Evolutionary conservation across 2,888 invertebrate genomes (phyloP), one percentile per base, ranked within the genome.

Genomic region (Dioctria linearis): DNA sequence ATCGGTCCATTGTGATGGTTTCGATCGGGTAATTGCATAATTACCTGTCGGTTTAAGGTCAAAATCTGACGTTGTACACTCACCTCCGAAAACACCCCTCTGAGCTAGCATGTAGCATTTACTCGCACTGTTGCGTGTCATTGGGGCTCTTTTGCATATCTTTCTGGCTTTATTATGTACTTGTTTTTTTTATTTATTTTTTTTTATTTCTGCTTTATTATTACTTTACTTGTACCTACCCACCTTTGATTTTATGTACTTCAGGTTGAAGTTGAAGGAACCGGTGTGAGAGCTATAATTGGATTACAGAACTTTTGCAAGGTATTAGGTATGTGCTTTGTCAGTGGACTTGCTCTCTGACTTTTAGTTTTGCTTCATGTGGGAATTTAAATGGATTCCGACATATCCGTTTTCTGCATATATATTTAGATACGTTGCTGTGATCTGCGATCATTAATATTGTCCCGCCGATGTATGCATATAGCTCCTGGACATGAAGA

Each of bases 331-430:
- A 25, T 25, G 51, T 46, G 13, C 51, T 76, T 40, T 46, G 76
- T 40, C 76, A 61, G 37, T 76, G 76, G 76, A 63, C 76, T 76
- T 63, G 49, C 49, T 76, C 63, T 63, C 59, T 39, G 57, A 57
- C 73, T 75, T 75, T 75, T 63, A 59, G n/a, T 63, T 76, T 76
- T 49, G 46, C 11, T 49, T 76, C 49, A 76, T 76, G 25, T 25
- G n/a, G 63, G 61, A 76, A 76, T 76, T 63, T 76, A 61, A 76
- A 76, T 76, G 76, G 59, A n/a, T 54, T 25, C 46, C 43, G 46
- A 43, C 76, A 61, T 43, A 46, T 37, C 37, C 61, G 43, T n/a
- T 6, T 46, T 43, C 11, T 0, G 63, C 61, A 63, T 51, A 43
- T 43, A 9, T 3, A 37, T 39, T 13, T 8, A 40, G n/a, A 6